Evolutionary conservation across 2,888 invertebrate genomes (phyloP).

Genomic region (Lepidochrysops patricia): DNA sequence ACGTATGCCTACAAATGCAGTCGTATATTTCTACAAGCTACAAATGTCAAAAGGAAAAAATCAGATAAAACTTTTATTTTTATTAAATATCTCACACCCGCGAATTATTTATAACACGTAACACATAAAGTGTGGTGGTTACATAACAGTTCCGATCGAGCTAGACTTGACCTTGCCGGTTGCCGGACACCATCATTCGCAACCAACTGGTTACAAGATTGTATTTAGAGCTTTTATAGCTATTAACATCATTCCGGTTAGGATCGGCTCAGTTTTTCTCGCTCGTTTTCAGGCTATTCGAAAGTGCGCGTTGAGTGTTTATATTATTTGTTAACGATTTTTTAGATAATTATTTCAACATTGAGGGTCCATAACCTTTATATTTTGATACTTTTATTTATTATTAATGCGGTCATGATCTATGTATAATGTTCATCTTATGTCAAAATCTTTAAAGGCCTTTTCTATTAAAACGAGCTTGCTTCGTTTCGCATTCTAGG

Average conservation of each 20-base stretch:
- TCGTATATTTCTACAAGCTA: too few relatives aligned
- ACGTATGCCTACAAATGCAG: too few relatives aligned
- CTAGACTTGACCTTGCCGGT: constrained; percentile 52
- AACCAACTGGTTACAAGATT: neutral
- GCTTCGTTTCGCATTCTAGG: neutral
- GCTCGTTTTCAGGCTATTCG: neutral
- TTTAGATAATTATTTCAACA: too few relatives aligned
- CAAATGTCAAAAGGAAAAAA: neutral
- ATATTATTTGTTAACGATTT: too few relatives aligned
- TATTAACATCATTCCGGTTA: neutral
- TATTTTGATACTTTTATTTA: too few relatives aligned
- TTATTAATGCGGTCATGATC: neutral
- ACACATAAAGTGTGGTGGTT: constrained; percentile 28
- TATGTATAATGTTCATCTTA: neutral
- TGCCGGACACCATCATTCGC: constrained; percentile 21
- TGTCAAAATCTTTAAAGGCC: neutral
- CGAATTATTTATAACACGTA: constrained; percentile 11
- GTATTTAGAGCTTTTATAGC: neutral
- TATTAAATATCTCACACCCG: neutral
- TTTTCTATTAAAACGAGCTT: neutral
- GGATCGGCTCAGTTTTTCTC: neutral
- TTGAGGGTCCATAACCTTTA: too few relatives aligned
- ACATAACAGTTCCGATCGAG: constrained; percentile 45
- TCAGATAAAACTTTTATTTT: neutral
- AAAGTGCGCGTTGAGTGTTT: too few relatives aligned